Evolutionary conservation across 2,797 vertebrate genomes (phyloP), one percentile per base, ranked within the genome.

Genomic region (Enteromius mattozi): DNA sequence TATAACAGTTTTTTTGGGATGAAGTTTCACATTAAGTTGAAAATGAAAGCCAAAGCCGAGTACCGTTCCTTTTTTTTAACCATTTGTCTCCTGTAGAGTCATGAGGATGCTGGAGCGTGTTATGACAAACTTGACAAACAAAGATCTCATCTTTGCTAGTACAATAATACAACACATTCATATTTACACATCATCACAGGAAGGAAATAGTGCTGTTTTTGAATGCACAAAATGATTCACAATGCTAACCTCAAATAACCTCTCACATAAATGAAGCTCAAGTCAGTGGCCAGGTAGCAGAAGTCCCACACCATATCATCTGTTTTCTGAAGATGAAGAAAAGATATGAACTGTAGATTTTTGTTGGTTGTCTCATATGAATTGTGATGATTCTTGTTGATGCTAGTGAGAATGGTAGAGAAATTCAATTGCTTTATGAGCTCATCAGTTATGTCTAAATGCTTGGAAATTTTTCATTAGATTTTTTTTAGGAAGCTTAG

Each of bases 401-500:
- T 54, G 56, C 79, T 66, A 76, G 16, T 21, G 35, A 54, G 66
- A 70, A 61, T 80, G 40, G 30, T 47, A 35, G 51, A 71, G 8
- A 37, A 84, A 1, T 74, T 85, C 30, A 27, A 63, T 49, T 78
- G 79, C 80, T 77, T 82, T 33, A 19, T 54, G 54, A 45, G 27
- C 78, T n/a, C 37, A 45, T 78, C 35, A 66, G 75, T 82, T 80
- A 3, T 40, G 66, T 61, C 45, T 13, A 9, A 88, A 27, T 16
- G 21, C n/a, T 65, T 78, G 10, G n/a, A 59, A 42, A 72, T 21
- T 54, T n/a, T 13, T 54, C 69, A 70, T 61, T 24, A 27, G 35
- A 2, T 37, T 79, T 75, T 75, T 85, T 88, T 85, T 42, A 47
- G 17, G 45, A 69, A 85, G 12, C 45, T 59, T 61, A 81, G 61